Conservation (phyloP, 1,140 invertebrate genomes). For the Bombus picipes region DNA sequence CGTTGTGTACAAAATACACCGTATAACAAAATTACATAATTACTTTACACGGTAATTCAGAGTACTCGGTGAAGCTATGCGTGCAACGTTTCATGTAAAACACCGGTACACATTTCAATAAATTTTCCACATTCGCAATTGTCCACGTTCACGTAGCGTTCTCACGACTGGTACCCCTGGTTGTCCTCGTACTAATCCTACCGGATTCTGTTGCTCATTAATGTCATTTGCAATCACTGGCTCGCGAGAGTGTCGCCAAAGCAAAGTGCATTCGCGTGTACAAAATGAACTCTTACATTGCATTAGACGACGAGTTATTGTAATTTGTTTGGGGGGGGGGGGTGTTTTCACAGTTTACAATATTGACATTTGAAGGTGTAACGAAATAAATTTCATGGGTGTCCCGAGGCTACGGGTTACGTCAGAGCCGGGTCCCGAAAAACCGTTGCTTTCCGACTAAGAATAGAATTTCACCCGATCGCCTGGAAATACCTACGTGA, state of each 20-base stretch:
- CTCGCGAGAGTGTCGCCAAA: background rate
- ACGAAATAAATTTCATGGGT: background rate
- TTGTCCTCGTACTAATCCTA: background rate
- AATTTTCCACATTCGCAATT: background rate
- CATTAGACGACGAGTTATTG: background rate
- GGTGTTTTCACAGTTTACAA: no score
- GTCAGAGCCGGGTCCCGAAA: slow-evolving; percentile 7
- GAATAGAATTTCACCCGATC: slow-evolving; percentile 42
- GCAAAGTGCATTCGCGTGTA: background rate
- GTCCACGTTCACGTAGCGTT: background rate
- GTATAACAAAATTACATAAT: no score
- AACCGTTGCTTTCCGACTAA: slow-evolving; percentile 33
- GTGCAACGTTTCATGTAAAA: background rate
- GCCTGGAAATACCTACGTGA: slow-evolving; percentile 36
- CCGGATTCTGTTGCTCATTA: background rate
- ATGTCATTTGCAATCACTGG: background rate
- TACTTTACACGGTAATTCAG: no score
- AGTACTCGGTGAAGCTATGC: no score
- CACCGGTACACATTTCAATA: background rate
- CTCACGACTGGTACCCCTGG: background rate
- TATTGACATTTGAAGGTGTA: background rate
- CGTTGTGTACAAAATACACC: background rate
- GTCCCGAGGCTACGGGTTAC: no score
- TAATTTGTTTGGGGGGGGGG: background rate
- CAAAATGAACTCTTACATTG: background rate